phyloP scores from a whole-genome alignment of 35 echinoderm and acorn worm species.

The Apostichopus parvimensis region DNA sequence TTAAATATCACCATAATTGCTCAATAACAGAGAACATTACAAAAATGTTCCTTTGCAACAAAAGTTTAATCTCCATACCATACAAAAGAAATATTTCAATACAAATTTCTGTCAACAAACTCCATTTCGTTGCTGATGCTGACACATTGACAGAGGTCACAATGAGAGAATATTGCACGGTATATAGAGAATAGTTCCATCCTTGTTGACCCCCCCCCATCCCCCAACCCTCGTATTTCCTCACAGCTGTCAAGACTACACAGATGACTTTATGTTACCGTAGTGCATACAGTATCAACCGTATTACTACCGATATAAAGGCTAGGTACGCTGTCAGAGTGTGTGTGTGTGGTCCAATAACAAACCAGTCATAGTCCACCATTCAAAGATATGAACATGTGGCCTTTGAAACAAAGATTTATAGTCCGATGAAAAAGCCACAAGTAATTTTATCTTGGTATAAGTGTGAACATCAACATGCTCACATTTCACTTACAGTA shows the following conservation, averaged over 20 bases:
- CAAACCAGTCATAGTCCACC: no score
- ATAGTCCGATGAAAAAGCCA: no score
- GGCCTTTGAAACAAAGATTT: no score
- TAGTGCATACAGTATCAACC: not conserved
- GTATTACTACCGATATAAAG: no score
- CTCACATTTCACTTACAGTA: no score
- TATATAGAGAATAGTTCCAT: not conserved
- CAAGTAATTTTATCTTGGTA: no score
- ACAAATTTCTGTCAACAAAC: not conserved
- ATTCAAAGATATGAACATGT: no score
- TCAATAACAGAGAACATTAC: not conserved
- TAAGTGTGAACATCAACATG: no score
- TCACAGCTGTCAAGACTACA: not conserved
- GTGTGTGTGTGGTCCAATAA: no score
- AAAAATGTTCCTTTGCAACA: not conserved
- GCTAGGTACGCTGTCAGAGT: no score
- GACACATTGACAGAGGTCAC: not conserved
- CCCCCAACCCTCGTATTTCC: not conserved
- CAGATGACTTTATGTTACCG: not conserved
- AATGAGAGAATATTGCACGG: not conserved
- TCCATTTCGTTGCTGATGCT: not conserved
- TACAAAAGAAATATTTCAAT: slow-evolving; percentile 7
- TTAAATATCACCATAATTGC: slow-evolving; percentile 19
- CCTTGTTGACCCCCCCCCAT: no score
- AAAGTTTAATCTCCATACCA: not conserved